Percentiles rank a stretch among this genome's conserved stretches.
phyloP scores from a whole-genome alignment of 2,797 vertebrate genomes.

The Aplochiton taeniatus region DNA sequence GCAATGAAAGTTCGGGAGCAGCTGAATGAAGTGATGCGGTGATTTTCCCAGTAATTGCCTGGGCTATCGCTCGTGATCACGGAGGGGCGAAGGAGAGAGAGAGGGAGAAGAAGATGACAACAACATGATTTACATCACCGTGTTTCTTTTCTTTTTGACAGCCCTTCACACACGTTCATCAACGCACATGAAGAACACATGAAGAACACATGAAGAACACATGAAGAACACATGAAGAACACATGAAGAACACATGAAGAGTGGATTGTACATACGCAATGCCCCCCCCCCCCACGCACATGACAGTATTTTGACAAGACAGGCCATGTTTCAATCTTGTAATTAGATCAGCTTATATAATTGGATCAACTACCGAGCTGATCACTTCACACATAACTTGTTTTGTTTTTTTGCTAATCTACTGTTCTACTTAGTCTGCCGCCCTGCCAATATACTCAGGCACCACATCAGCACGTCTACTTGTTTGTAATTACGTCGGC shows the following conservation, averaged over 20 bases:
- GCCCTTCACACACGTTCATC: slow-evolving; percentile 54
- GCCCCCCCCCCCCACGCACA: not conserved
- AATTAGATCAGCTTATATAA: slow-evolving; percentile 45
- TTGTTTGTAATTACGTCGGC: slow-evolving; percentile 66
- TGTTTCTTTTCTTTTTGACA: slow-evolving; percentile 59
- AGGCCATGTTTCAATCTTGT: slow-evolving; percentile 3
- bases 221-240: slow-evolving; percentile 2
- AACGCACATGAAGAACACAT: slow-evolving; percentile 12
- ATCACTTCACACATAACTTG: not conserved
- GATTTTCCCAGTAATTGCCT: slow-evolving; percentile 86
- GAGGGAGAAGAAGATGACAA: slow-evolving; percentile 66
- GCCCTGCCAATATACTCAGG: slow-evolving; percentile 47
- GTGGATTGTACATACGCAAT: too few relatives aligned
- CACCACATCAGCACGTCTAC: slow-evolving; percentile 43
- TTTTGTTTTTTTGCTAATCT: slow-evolving; percentile 22
- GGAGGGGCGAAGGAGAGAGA: slow-evolving; percentile 71
- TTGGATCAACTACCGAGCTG: too few relatives aligned
- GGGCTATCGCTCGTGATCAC: slow-evolving; percentile 83
- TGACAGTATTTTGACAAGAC: slow-evolving; percentile 48
- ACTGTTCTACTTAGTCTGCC: slow-evolving; percentile 26
- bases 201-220: not conserved
- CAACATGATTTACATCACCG: slow-evolving; percentile 77
- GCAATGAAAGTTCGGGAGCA: slow-evolving; percentile 86
- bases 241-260: not conserved
- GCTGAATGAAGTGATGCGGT: slow-evolving; percentile 76